A percentile compares a stretch with the other conserved stretches of the same genome.
Evolutionary conservation across 1,140 invertebrate genomes (phyloP).

Genomic region (Ostrea edulis): DNA sequence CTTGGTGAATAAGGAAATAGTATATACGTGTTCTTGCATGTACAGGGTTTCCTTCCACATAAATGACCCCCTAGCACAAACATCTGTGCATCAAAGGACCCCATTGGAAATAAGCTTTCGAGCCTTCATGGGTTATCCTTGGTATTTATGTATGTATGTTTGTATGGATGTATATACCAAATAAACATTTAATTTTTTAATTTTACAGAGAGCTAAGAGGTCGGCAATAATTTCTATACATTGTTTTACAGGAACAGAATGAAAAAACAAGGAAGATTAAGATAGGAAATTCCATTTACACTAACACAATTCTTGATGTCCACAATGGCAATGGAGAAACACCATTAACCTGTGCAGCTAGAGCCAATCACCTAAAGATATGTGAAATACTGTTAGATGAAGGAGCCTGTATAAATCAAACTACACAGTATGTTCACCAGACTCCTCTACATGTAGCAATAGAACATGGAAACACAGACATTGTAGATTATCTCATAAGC

Average conservation of each 20-base stretch:
- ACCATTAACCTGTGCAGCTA: slow-evolving; percentile 63
- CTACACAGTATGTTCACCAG: slow-evolving; percentile 59
- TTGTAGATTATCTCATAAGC: slow-evolving; percentile 59
- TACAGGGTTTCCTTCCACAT: too few species aligned
- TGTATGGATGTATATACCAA: too few species aligned
- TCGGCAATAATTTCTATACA: not conserved
- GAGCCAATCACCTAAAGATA: slow-evolving; percentile 55
- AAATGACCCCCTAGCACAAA: too few species aligned
- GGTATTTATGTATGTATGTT: too few species aligned
- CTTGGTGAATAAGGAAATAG: too few species aligned
- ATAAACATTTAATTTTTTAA: too few species aligned
- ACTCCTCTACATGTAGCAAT: slow-evolving; percentile 66
- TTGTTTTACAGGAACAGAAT: slow-evolving; percentile 43
- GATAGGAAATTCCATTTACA: slow-evolving; percentile 24
- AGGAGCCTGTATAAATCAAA: slow-evolving; percentile 64
- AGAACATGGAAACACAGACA: slow-evolving; percentile 57
- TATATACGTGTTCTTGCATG: too few species aligned
- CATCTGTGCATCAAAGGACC: too few species aligned
- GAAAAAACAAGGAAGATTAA: slow-evolving; percentile 29
- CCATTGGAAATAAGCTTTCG: too few species aligned
- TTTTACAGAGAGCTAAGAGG: too few species aligned
- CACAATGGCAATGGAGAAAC: slow-evolving; percentile 66
- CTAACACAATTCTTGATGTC: slow-evolving; percentile 35
- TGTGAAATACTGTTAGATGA: slow-evolving; percentile 60
- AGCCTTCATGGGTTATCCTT: too few species aligned